phyloP scores from a whole-genome alignment of 2,113 vertebrate species.

The Columba livia region DNA sequence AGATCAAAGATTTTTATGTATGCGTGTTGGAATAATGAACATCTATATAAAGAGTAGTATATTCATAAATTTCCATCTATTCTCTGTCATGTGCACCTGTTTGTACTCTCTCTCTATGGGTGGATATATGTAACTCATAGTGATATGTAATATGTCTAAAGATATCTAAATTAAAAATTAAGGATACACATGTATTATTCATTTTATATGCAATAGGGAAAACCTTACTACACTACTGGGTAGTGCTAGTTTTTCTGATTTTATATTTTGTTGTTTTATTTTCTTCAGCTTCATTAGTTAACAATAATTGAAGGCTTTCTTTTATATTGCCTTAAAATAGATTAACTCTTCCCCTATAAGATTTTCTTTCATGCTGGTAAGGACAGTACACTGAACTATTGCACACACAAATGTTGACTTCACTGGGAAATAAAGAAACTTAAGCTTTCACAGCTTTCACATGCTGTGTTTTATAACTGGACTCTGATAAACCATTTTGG shows the following conservation, averaged over 20 bases:
- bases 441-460: background rate
- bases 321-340: background rate
- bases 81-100: constrained; percentile 44
- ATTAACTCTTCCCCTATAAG: background rate
- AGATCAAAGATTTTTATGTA: constrained; percentile 44
- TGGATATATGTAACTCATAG: background rate
- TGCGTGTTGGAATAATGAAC: constrained; percentile 18
- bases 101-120: background rate
- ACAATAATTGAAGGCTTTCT: background rate
- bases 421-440: background rate
- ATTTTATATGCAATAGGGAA: background rate
- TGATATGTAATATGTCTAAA: background rate
- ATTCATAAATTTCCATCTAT: constrained; percentile 30
- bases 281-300: background rate
- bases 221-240: background rate
- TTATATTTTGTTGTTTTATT: background rate
- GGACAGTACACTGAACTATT: background rate
- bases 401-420: background rate
- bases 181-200: background rate
- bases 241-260: background rate
- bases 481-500: background rate
- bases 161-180: constrained; percentile 19
- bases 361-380: background rate
- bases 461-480: background rate
- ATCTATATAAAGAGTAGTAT: constrained; percentile 22